Base-by-base conservation (phyloP, 2,888 invertebrate species). In the Hetaerina titia region DNA sequence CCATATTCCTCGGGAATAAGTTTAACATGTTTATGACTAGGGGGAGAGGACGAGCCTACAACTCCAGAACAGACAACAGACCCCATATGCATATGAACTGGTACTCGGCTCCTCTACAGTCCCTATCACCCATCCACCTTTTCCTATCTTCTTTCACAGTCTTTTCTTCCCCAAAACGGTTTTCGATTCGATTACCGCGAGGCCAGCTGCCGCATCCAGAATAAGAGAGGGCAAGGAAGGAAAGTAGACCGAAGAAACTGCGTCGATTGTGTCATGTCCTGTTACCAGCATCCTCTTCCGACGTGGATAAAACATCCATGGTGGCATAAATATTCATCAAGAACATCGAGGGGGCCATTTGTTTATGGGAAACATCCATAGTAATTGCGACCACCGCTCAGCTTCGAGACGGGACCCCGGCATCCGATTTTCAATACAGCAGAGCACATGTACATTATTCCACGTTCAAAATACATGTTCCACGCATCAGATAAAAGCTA, bases 321-420 rank as follows among this genome's bases (percentile, higher is more conserved):
- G 81, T n/a, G 11, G 81, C 81, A 81, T 81, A 31, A 81, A 81
- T 81, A 81, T 81, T 81, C 81, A 81, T 81, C 25, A 81, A 13
- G 81, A 81, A 31, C 81, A 13, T 22, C 81, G 13, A 81, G 81
- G 31, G 31, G 81, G 13, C 81, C 31, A 81, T 81, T 81, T 81
- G 81, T 81, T 81, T 81, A 81, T 81, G 19, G 81, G 31, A 81
- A 4, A 81, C 81, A 13, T 81, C 11, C 4, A 81, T 81, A 11
- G 81, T 81, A 81, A 81, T 81, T 81, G 81, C 81, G 81, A 15
- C 81, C 81, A 81, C 31, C 81, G 81, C 81, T 45, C 45, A 45
- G 45, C 45, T 22, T 81, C 81, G 31, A 81, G 81, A n/a, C 11
- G 81, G 31, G 31, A 81, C 13, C 74, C 15, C 6, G 11, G 81